Conservation (phyloP, 1,140 invertebrate species). For the Zaprionus kolodkinae region DNA sequence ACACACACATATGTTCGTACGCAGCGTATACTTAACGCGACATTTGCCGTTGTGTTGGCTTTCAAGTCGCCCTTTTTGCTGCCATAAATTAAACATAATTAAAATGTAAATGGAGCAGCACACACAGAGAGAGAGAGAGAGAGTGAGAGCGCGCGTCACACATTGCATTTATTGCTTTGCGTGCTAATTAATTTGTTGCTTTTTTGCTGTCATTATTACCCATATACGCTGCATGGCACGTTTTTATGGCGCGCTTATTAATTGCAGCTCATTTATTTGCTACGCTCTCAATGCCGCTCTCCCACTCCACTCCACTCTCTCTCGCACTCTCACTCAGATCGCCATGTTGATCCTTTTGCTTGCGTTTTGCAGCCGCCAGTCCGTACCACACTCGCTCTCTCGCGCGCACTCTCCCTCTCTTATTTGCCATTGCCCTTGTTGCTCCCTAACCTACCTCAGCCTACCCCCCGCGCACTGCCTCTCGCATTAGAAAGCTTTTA, state of each 20-base stretch:
- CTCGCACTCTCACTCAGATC: not conserved
- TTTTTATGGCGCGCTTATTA: constrained; percentile 10
- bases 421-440: not conserved
- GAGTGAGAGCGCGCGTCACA: not conserved
- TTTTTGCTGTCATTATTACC: constrained; percentile 14
- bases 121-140: not conserved
- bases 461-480: too few relatives aligned
- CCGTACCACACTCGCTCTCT: not conserved
- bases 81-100: constrained; percentile 73
- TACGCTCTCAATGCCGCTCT: not conserved
- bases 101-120: constrained; percentile 66
- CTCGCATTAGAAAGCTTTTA: not conserved
- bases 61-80: constrained; percentile 45
- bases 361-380: not conserved
- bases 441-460: too few relatives aligned
- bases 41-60: constrained; percentile 32
- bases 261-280: constrained; percentile 27
- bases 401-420: not conserved
- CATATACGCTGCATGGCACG: constrained; percentile 1
- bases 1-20: not conserved
- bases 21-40: constrained; percentile 37
- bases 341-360: constrained; percentile 5
- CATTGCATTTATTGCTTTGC: constrained; percentile 15
- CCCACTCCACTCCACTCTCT: not conserved
- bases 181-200: constrained; percentile 24